A percentile compares a stretch with the other conserved stretches of the same genome.
Evolutionary conservation across 1,140 invertebrate species (phyloP).

Genomic region (Drosophila simulans): DNA sequence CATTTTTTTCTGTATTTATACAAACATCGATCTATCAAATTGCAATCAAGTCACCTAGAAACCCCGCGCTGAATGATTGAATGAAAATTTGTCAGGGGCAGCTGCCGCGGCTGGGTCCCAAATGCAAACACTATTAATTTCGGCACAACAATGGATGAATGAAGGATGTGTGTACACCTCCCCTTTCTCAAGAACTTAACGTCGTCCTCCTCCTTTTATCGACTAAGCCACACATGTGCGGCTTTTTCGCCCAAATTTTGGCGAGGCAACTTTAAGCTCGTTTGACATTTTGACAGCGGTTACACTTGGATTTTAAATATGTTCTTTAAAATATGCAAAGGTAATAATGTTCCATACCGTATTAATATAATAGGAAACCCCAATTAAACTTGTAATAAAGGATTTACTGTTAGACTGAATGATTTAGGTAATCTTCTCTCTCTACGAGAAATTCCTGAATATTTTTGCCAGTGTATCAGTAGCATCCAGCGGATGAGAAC

Average conservation of each 20-base stretch:
- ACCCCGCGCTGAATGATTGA: conserved; percentile 60
- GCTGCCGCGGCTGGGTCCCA: conserved; percentile 29
- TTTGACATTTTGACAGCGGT: conserved; percentile 53
- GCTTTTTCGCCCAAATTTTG: conserved; percentile 16
- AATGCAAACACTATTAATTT: conserved; percentile 65
- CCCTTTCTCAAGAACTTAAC: not conserved
- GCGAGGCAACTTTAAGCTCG: conserved; percentile 24
- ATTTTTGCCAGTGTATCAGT: not conserved
- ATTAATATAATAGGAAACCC: too few species aligned
- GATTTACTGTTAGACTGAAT: too few species aligned
- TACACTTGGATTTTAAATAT: not conserved
- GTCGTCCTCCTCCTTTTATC: conserved; percentile 12
- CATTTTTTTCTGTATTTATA: conserved; percentile 14
- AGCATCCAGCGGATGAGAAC: conserved; percentile 11
- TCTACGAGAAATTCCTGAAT: not conserved
- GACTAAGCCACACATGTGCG: conserved; percentile 34
- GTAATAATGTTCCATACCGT: too few species aligned
- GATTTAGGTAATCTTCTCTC: not conserved
- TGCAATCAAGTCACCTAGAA: conserved; percentile 53
- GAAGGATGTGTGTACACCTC: conserved; percentile 1
- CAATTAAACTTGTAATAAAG: too few species aligned
- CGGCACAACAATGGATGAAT: conserved; percentile 35
- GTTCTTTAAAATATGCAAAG: too few species aligned
- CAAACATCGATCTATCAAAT: conserved; percentile 33
- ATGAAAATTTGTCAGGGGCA: conserved; percentile 78